These are phyloP conservation scores for Hipposideros larvatus DNA, from an alignment of 2,797 vertebrate species.

Conservation along the genomic window DNA sequence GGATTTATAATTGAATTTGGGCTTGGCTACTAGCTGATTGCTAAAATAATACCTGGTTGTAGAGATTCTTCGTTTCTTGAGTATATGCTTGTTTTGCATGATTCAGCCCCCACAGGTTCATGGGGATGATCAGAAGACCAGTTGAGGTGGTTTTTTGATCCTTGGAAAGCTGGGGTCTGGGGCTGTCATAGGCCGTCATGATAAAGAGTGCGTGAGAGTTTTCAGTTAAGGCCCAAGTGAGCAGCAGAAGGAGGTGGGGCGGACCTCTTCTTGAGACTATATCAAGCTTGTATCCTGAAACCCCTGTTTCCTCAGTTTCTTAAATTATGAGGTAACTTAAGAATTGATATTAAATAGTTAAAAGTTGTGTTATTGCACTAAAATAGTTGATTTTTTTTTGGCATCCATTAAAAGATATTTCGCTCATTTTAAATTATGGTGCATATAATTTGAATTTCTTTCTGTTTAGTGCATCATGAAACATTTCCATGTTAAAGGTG, in stretches of 20 bases:
- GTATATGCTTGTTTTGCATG: not conserved
- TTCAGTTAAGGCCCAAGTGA: not conserved
- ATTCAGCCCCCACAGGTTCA: not conserved
- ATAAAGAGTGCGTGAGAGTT: not conserved
- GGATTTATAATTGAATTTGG: not conserved
- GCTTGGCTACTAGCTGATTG: not conserved
- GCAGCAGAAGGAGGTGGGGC: too few relatives aligned
- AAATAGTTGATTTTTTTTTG: slow-evolving; percentile 45
- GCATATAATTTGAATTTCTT: slow-evolving; percentile 22
- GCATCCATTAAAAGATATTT: not conserved
- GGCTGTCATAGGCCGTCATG: not conserved
- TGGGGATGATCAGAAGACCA: not conserved
- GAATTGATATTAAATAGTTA: slow-evolving; percentile 40
- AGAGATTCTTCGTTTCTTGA: slow-evolving; percentile 38
- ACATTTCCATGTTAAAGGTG: slow-evolving; percentile 4
- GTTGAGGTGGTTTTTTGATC: not conserved
- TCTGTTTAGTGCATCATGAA: not conserved
- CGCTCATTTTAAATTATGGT: slow-evolving; percentile 3
- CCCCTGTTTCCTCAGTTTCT: not conserved
- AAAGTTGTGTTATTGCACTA: not conserved
- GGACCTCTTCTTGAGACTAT: not conserved
- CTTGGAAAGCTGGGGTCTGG: not conserved
- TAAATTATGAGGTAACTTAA: not conserved
- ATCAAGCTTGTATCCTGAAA: not conserved
- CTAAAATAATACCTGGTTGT: not conserved